Evolutionary conservation across 2,113 vertebrate species (phyloP).

Genomic region (Rostratula benghalensis): DNA sequence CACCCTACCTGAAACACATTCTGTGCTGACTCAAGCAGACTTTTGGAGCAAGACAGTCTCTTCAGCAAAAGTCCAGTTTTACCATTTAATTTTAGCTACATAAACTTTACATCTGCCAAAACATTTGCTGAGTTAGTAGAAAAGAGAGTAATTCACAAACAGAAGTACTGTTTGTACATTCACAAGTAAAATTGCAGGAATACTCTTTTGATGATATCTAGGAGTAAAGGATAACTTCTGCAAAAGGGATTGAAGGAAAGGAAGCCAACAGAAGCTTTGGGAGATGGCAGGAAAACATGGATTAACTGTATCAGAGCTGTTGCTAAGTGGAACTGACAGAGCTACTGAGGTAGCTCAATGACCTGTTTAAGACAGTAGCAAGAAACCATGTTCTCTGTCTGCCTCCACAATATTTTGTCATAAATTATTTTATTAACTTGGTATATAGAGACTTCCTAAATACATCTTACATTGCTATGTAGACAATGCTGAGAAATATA

Average conservation of each 20-base stretch:
- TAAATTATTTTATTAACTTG: not conserved
- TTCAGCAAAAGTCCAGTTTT: not conserved
- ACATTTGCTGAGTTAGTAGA: not conserved
- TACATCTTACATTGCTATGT: not conserved
- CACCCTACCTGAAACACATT: not conserved
- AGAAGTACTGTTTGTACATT: not conserved
- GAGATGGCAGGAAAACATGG: not conserved
- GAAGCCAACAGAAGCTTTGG: not conserved
- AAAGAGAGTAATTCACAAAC: not conserved
- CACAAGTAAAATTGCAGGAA: not conserved
- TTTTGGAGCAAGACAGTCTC: not conserved
- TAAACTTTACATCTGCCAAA: not conserved
- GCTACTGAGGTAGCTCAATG: constrained; percentile 16
- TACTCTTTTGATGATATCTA: not conserved
- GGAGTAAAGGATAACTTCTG: not conserved
- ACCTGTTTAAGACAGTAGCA: not conserved
- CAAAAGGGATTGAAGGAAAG: not conserved
- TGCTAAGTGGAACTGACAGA: constrained; percentile 32
- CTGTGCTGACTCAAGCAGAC: constrained; percentile 5
- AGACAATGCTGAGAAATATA: not conserved
- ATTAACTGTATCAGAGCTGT: not conserved
- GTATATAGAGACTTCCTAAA: not conserved
- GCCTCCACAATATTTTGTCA: not conserved
- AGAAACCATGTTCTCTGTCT: not conserved
- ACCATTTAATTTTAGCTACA: not conserved